phyloP scores from a whole-genome alignment of 2,888 invertebrate species.

The Serripes groenlandicus region DNA sequence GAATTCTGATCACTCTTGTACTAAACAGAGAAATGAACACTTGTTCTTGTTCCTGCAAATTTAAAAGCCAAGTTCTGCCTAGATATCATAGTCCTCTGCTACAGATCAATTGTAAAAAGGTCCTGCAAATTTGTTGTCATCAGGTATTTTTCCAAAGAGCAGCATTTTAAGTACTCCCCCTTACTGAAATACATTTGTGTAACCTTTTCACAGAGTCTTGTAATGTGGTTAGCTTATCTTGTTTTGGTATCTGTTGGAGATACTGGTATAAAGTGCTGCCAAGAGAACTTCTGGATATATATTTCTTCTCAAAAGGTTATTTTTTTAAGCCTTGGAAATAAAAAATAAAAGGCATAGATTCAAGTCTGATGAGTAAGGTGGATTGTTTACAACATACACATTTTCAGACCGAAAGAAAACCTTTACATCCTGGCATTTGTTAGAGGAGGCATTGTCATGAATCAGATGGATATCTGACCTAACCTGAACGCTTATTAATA shows the following conservation, averaged over 20 bases:
- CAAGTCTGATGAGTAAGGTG: background rate
- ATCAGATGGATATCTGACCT: too few relatives aligned
- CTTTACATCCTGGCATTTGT: background rate
- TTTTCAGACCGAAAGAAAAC: background rate
- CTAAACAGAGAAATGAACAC: too few relatives aligned
- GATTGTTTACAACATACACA: background rate
- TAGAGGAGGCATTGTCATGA: too few relatives aligned
- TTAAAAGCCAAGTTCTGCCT: too few relatives aligned
- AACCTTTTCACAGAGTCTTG: background rate
- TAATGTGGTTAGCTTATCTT: background rate
- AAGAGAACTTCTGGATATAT: background rate
- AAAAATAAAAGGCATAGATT: background rate
- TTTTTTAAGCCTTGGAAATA: background rate
- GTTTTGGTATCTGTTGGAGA: background rate
- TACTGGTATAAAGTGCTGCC: conserved; percentile 1
- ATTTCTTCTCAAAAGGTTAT: background rate
- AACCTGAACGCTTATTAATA: too few relatives aligned
- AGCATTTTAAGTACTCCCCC: too few relatives aligned
- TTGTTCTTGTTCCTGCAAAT: too few relatives aligned
- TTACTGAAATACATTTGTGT: conserved; percentile 5
- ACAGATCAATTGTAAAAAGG: too few relatives aligned
- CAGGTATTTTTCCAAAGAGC: too few relatives aligned
- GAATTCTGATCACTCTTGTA: too few relatives aligned
- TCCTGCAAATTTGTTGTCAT: too few relatives aligned
- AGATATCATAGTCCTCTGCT: too few relatives aligned